Percentiles rank a stretch among this genome's conserved stretches.
Evolutionary conservation across 2,888 invertebrate genomes (phyloP).

Genomic region (Sphecodes monilicornis): DNA sequence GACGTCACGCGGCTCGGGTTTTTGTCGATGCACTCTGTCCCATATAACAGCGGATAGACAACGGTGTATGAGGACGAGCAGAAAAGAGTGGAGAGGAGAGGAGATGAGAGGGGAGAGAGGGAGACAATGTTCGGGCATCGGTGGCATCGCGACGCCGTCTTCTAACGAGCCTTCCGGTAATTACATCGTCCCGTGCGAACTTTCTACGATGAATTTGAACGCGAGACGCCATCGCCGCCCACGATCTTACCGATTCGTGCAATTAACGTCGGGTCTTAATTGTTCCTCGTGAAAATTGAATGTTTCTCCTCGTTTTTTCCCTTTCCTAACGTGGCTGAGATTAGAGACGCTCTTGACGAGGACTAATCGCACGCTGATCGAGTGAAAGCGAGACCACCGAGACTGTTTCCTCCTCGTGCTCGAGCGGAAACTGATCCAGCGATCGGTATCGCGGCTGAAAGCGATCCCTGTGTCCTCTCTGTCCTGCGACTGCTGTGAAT

Average conservation of each 20-base stretch:
- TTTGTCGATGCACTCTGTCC: slow-evolving; percentile 31
- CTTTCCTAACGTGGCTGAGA: not conserved
- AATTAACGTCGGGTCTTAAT: not conserved
- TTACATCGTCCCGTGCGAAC: slow-evolving; percentile 41
- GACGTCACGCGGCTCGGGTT: slow-evolving; percentile 13
- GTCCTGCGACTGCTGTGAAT: not conserved
- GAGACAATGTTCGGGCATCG: slow-evolving; percentile 1
- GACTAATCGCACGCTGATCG: slow-evolving; percentile 6
- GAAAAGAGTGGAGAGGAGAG: not conserved
- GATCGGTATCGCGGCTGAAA: slow-evolving; percentile 10
- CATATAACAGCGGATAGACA: slow-evolving; percentile 10
- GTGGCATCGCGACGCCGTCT: slow-evolving; percentile 40
- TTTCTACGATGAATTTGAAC: slow-evolving; percentile 24
- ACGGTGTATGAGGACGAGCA: slow-evolving; percentile 38
- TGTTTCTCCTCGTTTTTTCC: not conserved
- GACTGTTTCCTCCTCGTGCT: not conserved
- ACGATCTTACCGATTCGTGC: slow-evolving; percentile 2
- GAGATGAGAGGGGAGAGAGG: not conserved
- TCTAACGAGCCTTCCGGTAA: slow-evolving; percentile 62
- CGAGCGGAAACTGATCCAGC: slow-evolving; percentile 1
- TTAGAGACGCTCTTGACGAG: not conserved
- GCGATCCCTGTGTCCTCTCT: not conserved
- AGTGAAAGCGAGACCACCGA: not conserved
- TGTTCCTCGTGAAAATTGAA: not conserved
- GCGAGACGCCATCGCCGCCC: not conserved